Evolutionary conservation across 1,140 invertebrate species (phyloP).

Genomic region (Hestina assimilis): DNA sequence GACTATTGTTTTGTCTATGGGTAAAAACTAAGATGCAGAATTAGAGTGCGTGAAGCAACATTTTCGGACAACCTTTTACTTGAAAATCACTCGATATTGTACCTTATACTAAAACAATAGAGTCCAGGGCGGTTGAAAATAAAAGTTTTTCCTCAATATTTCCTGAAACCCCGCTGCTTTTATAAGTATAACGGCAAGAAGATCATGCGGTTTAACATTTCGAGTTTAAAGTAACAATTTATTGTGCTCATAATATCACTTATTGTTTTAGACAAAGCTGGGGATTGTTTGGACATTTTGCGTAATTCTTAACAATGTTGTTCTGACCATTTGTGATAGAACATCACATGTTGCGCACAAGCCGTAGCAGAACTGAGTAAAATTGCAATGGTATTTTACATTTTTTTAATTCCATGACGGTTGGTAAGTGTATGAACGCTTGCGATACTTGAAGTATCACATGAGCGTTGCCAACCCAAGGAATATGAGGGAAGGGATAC

Average conservation of each 20-base stretch:
- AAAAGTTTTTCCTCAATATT: constrained; percentile 31
- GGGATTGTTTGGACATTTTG: constrained; percentile 70
- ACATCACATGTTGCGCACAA: constrained; percentile 27
- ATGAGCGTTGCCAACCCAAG: too few relatives aligned
- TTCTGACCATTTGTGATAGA: constrained; percentile 10
- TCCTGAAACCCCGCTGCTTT: constrained; percentile 50
- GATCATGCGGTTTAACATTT: constrained; percentile 60
- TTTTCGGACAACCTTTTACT: constrained; percentile 25
- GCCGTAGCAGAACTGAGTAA: not conserved
- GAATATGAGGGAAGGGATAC: too few relatives aligned
- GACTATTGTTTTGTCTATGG: constrained; percentile 60
- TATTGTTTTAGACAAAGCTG: constrained; percentile 59
- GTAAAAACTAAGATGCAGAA: constrained; percentile 57
- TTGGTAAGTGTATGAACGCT: too few relatives aligned
- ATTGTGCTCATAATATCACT: constrained; percentile 65
- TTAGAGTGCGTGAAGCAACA: constrained; percentile 59
- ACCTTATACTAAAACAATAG: constrained; percentile 28
- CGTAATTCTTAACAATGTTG: constrained; percentile 64
- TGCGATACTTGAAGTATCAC: too few relatives aligned
- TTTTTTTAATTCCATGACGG: not conserved
- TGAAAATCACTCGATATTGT: constrained; percentile 17
- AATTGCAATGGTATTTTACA: not conserved
- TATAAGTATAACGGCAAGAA: constrained; percentile 67
- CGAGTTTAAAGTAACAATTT: constrained; percentile 57
- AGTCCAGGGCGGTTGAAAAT: constrained; percentile 9